Evolutionary conservation across 2,888 invertebrate species (phyloP), one percentile per base, ranked within the genome.

Genomic region (Trichacis sp.): DNA sequence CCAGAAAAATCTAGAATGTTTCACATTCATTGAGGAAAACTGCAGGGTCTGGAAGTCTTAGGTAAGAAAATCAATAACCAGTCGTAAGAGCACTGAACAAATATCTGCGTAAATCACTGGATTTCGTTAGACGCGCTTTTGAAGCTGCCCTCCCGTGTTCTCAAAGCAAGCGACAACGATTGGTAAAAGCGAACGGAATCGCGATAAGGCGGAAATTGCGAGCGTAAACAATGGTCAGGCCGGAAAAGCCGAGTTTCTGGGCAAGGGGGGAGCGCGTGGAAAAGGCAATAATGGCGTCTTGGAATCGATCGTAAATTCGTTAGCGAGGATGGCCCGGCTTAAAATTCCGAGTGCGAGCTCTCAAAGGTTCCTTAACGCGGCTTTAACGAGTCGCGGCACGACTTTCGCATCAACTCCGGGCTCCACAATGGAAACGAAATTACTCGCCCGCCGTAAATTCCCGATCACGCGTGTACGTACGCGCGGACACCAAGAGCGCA

Each of bases 281-380:
- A 60, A 60, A 50, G 49, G 55, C 50, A 61, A 61, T 61, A 51
- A 61, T 47, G 45, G 46, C 46, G 38, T 49, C 55, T 53, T 30
- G 29, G 29, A 53, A 53, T 63, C 63, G 63, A 63, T 63, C 52
- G 56, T 63, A 63, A 63, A 63, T 63, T 63, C 63, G 47, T 63
- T 63, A 63, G 47, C 29, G 45, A 43, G 29, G 38, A 8, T 53
- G 29, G 56, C 46, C 49, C 51, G 42, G 56, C 46, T 62, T 62
- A 56, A 62, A 55, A 56, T 56, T 62, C 62, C 29, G 30, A 18
- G 46, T 33, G 62, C 48, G 53, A 52, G 46, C 62, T 55, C 48
- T 42, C 51, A 51, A 62, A 55, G 55, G 57, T 57, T 63, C 62
- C 57, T 63, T 56, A 63, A 63, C 62, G 52, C 45, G 53, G 15